phyloP scores from a whole-genome alignment of 1,140 invertebrate genomes.

The Cydia pomonella region DNA sequence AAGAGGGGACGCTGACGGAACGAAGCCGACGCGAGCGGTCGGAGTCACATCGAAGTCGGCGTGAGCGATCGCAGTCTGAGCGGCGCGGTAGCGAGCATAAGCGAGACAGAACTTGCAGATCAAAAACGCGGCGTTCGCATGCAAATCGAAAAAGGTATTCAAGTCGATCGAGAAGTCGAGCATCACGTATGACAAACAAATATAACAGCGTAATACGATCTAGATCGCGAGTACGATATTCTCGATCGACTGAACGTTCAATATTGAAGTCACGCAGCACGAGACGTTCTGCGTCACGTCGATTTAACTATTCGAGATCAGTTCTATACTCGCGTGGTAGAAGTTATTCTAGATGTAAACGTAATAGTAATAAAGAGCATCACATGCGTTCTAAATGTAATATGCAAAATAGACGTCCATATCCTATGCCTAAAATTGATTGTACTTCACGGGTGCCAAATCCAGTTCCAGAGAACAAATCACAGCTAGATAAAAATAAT shows the following conservation, averaged over 20 bases:
- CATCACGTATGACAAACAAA: not conserved
- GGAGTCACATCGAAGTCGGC: not conserved
- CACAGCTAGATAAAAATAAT: not conserved
- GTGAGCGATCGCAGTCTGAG: not conserved
- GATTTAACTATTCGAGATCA: not conserved
- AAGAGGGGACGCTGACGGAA: not conserved
- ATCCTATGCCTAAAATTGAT: not conserved
- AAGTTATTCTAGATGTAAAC: not conserved
- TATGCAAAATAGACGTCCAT: not conserved
- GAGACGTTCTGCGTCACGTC: not conserved
- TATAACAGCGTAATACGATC: not conserved
- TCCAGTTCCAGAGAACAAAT: not conserved
- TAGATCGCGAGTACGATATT: conserved; percentile 5
- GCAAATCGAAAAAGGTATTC: not conserved
- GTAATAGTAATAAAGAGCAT: not conserved
- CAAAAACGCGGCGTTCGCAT: not conserved
- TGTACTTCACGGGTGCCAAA: not conserved
- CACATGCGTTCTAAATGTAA: not conserved
- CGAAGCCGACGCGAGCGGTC: no score
- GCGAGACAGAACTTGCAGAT: not conserved
- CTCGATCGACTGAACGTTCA: not conserved
- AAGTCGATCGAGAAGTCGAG: not conserved
- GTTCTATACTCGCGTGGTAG: conserved; percentile 1
- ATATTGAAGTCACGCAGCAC: not conserved
- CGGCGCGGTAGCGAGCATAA: not conserved